phyloP scores from a whole-genome alignment of 2,113 vertebrate species.

The Cinclus mexicanus region DNA sequence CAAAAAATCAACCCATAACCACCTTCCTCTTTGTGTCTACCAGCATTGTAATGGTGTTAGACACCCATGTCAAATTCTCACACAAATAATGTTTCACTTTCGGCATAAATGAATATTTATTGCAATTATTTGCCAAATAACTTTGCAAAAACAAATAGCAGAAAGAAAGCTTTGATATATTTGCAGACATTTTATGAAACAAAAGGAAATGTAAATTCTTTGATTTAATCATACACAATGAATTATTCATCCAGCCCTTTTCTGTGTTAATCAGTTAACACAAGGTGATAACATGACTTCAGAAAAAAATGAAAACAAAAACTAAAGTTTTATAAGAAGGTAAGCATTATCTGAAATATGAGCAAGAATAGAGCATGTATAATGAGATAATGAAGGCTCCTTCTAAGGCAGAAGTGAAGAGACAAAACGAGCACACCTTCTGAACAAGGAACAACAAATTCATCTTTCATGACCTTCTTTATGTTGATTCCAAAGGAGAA shows the following conservation, averaged over 20 bases:
- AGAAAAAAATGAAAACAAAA: constrained; percentile 36
- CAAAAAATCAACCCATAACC: background rate
- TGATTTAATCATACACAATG: constrained; percentile 44
- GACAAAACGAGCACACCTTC: background rate
- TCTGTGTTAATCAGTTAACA: constrained; percentile 49
- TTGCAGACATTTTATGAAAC: constrained; percentile 53
- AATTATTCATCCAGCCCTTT: constrained; percentile 58
- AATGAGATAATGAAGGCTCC: background rate
- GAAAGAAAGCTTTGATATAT: constrained; percentile 56
- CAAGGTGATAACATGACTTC: constrained; percentile 39
- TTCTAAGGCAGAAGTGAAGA: background rate
- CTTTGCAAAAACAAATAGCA: constrained; percentile 46
- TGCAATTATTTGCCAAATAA: constrained; percentile 51
- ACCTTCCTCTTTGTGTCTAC: background rate
- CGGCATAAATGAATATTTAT: constrained; percentile 36
- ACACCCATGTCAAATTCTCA: background rate
- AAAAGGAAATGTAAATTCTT: constrained; percentile 58
- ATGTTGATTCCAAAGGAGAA: background rate
- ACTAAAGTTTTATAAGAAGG: background rate
- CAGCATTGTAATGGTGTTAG: background rate
- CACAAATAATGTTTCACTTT: background rate
- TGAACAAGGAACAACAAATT: background rate
- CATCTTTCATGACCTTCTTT: background rate
- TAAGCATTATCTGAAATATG: constrained; percentile 20
- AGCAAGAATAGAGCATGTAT: background rate